Percentiles rank a stretch among this genome's conserved stretches.
Evolutionary conservation across 2,113 vertebrate genomes (phyloP).

Genomic region (Pungitius pungitius): DNA sequence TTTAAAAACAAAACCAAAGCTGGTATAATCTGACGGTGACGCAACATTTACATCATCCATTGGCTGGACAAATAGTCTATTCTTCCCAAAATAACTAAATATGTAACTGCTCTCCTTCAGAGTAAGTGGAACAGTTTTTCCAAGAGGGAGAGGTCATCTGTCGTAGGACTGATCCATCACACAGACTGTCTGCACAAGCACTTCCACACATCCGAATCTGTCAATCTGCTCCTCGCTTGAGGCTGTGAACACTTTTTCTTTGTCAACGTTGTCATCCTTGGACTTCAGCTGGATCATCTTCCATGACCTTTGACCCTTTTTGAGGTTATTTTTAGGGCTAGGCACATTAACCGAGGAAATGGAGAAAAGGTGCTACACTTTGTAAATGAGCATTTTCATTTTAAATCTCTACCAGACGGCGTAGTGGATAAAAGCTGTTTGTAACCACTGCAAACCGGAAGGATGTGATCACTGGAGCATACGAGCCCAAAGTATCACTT

Average conservation of each 20-base stretch:
- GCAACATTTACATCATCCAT: conserved; percentile 24
- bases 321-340: not conserved
- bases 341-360: too few relatives aligned
- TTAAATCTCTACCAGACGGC: too few relatives aligned
- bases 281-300: not conserved
- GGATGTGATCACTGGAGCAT: too few relatives aligned
- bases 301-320: conserved; percentile 4
- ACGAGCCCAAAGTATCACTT: too few relatives aligned
- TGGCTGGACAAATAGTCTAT: conserved; percentile 54
- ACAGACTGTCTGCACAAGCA: conserved; percentile 16
- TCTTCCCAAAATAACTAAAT: conserved; percentile 57
- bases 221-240: conserved; percentile 9
- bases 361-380: too few relatives aligned
- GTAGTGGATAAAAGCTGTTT: too few relatives aligned
- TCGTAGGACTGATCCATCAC: conserved; percentile 60
- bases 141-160: conserved; percentile 37
- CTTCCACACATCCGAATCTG: not conserved
- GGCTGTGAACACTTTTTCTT: not conserved
- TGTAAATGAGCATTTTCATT: too few relatives aligned
- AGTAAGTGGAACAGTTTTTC: conserved; percentile 36
- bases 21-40: conserved; percentile 10
- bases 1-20: conserved; percentile 18
- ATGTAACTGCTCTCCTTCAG: conserved; percentile 48
- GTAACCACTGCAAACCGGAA: too few relatives aligned
- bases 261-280: conserved; percentile 12